Conservation (phyloP, 92 coral and sea anemone genomes). For the Paramuricea clavata region DNA sequence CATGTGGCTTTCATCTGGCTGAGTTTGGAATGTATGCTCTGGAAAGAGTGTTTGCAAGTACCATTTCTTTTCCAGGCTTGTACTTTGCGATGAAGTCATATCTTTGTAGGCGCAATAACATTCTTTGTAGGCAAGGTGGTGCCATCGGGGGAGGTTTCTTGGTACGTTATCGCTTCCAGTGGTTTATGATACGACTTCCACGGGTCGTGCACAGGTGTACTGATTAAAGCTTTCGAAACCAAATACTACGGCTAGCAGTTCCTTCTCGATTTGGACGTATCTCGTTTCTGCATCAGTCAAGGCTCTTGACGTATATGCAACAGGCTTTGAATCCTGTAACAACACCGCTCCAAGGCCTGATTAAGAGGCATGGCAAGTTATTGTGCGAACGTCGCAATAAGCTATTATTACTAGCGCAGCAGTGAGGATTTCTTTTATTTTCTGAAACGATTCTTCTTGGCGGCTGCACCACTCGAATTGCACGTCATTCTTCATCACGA, state of each 20-base stretch:
- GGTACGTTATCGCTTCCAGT: slow-evolving; percentile 39
- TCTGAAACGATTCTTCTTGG: too few relatives aligned
- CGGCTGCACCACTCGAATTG: slow-evolving; percentile 26
- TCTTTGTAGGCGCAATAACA: slow-evolving; percentile 55
- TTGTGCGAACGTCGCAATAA: slow-evolving; percentile 17
- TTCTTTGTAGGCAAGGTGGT: too few relatives aligned
- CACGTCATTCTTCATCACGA: too few relatives aligned
- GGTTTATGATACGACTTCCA: slow-evolving; percentile 66
- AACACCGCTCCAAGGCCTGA: slow-evolving; percentile 29
- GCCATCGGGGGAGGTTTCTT: slow-evolving; percentile 65
- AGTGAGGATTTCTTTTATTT: too few relatives aligned
- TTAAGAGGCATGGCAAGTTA: slow-evolving; percentile 21
- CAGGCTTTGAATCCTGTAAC: too few relatives aligned
- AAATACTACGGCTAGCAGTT: too few relatives aligned
- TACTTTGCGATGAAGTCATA: slow-evolving; percentile 55
- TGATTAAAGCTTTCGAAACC: slow-evolving; percentile 68
- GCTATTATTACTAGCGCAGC: slow-evolving; percentile 35
- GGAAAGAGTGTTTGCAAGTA: slow-evolving; percentile 67
- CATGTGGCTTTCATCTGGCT: too few relatives aligned
- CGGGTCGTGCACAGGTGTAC: slow-evolving; percentile 59
- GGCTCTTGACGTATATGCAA: too few relatives aligned
- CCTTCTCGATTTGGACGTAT: too few relatives aligned
- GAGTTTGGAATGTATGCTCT: slow-evolving; percentile 58
- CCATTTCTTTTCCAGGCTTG: too few relatives aligned
- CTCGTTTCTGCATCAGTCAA: too few relatives aligned